Conservation (phyloP, 2,888 invertebrate species). For the Tetanocera ferruginea region DNA sequence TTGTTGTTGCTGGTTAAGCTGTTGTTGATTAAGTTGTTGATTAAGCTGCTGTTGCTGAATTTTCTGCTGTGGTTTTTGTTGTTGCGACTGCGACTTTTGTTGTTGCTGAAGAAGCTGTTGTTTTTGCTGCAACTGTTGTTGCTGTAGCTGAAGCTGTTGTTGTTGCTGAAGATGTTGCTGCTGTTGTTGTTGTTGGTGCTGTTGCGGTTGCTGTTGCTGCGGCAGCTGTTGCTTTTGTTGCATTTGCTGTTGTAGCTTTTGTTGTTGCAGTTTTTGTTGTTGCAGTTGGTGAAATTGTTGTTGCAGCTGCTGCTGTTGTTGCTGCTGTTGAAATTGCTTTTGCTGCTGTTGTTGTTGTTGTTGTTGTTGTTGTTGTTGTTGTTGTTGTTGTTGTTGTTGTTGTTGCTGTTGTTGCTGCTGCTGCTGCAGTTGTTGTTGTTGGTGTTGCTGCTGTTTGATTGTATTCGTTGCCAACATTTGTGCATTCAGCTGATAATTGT, state of each 20-base stretch:
- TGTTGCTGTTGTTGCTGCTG: slow-evolving; percentile 43
- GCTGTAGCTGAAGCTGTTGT: slow-evolving; percentile 43
- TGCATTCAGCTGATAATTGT: slow-evolving; percentile 44
- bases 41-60: slow-evolving; percentile 44
- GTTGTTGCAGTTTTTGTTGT: background rate
- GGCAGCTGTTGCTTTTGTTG: slow-evolving; percentile 29
- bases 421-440: slow-evolving; percentile 47
- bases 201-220: slow-evolving; percentile 41
- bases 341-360: slow-evolving; percentile 41
- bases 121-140: slow-evolving; percentile 40
- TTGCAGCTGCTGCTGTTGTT: slow-evolving; percentile 34
- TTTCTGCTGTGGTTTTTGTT: slow-evolving; percentile 37
- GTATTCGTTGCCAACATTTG: slow-evolving; percentile 46
- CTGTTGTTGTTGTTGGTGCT: slow-evolving; percentile 29
- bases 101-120: slow-evolving; percentile 45
- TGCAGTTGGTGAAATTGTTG: background rate
- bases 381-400: slow-evolving; percentile 43
- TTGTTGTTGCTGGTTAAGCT: slow-evolving; percentile 41
- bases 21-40: slow-evolving; percentile 38
- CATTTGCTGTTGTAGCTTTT: slow-evolving; percentile 46
- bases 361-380: slow-evolving; percentile 50
- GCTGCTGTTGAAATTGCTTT: slow-evolving; percentile 40
- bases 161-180: slow-evolving; percentile 20
- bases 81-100: slow-evolving; percentile 44
- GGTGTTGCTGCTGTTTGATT: slow-evolving; percentile 45